A percentile compares a stretch with the other conserved stretches of the same genome.
Conservation (phyloP, 2,113 vertebrate genomes). For the Brachyhypopomus occidentalis region DNA sequence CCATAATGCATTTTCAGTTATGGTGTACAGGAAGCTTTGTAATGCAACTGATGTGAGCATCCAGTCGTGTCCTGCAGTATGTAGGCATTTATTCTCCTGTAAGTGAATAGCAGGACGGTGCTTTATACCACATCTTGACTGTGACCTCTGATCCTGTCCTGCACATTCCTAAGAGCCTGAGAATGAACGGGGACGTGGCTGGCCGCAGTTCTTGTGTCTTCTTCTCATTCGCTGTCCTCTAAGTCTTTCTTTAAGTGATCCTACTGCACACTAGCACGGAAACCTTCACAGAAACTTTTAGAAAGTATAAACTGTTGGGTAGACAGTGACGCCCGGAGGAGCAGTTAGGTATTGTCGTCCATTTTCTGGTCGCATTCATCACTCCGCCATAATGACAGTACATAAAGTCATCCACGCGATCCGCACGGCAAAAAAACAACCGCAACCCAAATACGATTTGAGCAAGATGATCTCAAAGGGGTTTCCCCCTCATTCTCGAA, state of each 20-base stretch:
- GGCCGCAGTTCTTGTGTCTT: constrained; percentile 1
- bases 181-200: constrained; percentile 6
- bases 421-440: too few relatives aligned
- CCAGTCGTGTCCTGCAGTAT: too few relatives aligned
- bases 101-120: too few relatives aligned
- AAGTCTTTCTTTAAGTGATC: constrained; percentile 24
- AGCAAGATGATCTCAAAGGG: constrained; percentile 28
- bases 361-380: background rate
- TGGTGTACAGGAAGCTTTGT: too few relatives aligned
- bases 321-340: background rate
- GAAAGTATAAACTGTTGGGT: background rate
- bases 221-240: constrained; percentile 18
- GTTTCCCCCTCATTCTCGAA: constrained; percentile 1
- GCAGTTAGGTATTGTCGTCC: background rate
- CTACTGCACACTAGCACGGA: constrained; percentile 5
- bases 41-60: too few relatives aligned
- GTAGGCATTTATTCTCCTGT: too few relatives aligned
- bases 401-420: too few relatives aligned
- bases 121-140: background rate
- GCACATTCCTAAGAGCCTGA: background rate
- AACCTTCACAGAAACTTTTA: background rate
- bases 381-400: background rate
- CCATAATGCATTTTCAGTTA: too few relatives aligned
- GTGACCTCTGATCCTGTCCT: background rate
- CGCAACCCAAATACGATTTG: background rate